phyloP scores from a whole-genome alignment of 2,797 vertebrate species.

The Saxicola maurus region DNA sequence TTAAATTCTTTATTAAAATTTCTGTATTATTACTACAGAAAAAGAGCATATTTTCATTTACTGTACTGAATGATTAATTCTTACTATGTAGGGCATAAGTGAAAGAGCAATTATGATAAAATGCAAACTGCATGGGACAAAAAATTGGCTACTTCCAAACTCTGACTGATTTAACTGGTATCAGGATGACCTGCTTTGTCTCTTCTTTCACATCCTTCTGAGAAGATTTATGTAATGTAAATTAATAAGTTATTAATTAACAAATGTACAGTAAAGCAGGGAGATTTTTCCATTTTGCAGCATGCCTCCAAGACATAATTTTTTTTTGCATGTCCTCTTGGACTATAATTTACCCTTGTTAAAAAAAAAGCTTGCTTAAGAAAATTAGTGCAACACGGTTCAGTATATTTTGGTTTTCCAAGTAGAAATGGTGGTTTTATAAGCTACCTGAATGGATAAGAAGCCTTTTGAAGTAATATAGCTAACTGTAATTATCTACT shows the following conservation, averaged over 20 bases:
- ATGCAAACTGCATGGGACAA: constrained; percentile 41
- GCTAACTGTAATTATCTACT: background rate
- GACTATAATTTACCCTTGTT: background rate
- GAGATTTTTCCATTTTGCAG: background rate
- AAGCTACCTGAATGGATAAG: background rate
- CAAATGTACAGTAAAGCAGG: background rate
- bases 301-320: background rate
- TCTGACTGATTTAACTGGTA: constrained; percentile 35
- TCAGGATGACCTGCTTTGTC: constrained; percentile 9
- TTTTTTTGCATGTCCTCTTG: background rate
- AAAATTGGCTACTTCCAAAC: constrained; percentile 50
- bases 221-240: constrained; percentile 16
- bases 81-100: constrained; percentile 40
- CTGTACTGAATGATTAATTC: background rate
- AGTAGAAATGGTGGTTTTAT: background rate
- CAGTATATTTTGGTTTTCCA: background rate
- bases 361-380: background rate
- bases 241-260: constrained; percentile 57
- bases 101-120: constrained; percentile 45
- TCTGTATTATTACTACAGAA: constrained; percentile 1
- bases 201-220: background rate
- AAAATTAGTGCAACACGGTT: background rate
- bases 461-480: background rate
- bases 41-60: constrained; percentile 28
- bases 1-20: constrained; percentile 6